Evolutionary conservation across 1,140 invertebrate genomes (phyloP).

Genomic region (Pollicipes pollicipes): DNA sequence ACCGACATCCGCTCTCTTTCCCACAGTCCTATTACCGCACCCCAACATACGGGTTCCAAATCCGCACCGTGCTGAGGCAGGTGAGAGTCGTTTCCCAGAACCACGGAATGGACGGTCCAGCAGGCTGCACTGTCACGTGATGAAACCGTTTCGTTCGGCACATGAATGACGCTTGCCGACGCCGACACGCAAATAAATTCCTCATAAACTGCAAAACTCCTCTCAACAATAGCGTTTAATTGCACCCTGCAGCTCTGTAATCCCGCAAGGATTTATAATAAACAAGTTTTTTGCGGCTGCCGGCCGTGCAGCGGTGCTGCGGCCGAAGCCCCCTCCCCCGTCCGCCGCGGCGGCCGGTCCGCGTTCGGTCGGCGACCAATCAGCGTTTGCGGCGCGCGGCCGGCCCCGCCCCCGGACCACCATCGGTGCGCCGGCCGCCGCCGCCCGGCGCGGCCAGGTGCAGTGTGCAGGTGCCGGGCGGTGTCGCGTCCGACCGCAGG

Average conservation of each 20-base stretch:
- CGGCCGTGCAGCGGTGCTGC: neutral
- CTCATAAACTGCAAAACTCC: neutral
- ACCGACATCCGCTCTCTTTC: too few species aligned
- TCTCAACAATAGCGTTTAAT: neutral
- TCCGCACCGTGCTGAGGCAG: too few species aligned
- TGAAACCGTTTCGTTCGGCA: too few species aligned
- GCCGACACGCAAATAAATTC: neutral
- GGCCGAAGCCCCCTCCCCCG: neutral
- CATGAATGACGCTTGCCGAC: neutral
- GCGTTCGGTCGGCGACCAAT: neutral
- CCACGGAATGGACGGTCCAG: too few species aligned
- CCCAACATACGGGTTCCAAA: too few species aligned
- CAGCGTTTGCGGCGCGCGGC: neutral
- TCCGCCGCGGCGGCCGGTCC: neutral
- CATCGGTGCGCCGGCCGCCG: neutral
- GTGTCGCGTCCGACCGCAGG: too few species aligned
- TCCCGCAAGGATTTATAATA: neutral
- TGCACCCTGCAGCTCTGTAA: neutral
- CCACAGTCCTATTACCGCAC: too few species aligned
- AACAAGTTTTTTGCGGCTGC: neutral
- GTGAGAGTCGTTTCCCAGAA: too few species aligned
- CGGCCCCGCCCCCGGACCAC: neutral
- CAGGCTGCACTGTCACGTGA: too few species aligned
- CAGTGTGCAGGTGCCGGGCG: neutral
- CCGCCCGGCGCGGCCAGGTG: too few species aligned